Evolutionary conservation across 2,888 invertebrate genomes (phyloP).

Genomic region (Hydropsyche betteni): DNA sequence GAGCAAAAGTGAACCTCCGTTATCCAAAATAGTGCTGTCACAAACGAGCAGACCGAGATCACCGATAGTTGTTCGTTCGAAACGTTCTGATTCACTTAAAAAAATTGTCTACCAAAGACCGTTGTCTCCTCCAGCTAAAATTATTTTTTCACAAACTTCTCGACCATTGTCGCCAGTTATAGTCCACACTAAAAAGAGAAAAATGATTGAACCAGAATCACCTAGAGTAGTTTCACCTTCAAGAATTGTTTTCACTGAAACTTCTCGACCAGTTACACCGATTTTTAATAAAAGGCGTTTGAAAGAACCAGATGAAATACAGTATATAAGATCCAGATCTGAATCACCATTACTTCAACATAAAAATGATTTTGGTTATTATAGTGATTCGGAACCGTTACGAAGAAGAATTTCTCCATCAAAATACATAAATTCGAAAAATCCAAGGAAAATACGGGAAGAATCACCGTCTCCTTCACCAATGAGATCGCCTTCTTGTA

Average conservation of each 20-base stretch:
- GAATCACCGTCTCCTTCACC: constrained; percentile 68
- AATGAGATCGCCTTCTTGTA: constrained; percentile 72
- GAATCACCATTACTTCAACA: constrained; percentile 46
- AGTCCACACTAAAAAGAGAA: constrained; percentile 53
- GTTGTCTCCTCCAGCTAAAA: constrained; percentile 57
- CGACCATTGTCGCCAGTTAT: constrained; percentile 61
- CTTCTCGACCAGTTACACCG: constrained; percentile 60
- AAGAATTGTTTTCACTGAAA: constrained; percentile 58
- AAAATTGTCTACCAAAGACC: constrained; percentile 52
- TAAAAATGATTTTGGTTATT: constrained; percentile 39
- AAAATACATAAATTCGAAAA: constrained; percentile 10
- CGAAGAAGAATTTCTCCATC: constrained; percentile 42
- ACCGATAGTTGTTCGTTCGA: constrained; percentile 53
- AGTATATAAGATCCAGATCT: constrained; percentile 52
- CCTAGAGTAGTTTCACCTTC: constrained; percentile 56
- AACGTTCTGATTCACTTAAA: constrained; percentile 42
- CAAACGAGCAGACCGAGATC: constrained; percentile 64
- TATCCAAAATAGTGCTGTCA: constrained; percentile 64
- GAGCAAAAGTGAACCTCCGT: constrained; percentile 73
- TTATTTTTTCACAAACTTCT: constrained; percentile 59
- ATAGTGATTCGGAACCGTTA: constrained; percentile 45
- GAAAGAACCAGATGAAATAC: constrained; percentile 47
- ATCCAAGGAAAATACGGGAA: constrained; percentile 39
- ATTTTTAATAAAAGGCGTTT: constrained; percentile 54
- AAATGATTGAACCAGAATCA: constrained; percentile 50